Conservation (phyloP, 1,140 invertebrate species). For the Xylocopa sonorina region DNA sequence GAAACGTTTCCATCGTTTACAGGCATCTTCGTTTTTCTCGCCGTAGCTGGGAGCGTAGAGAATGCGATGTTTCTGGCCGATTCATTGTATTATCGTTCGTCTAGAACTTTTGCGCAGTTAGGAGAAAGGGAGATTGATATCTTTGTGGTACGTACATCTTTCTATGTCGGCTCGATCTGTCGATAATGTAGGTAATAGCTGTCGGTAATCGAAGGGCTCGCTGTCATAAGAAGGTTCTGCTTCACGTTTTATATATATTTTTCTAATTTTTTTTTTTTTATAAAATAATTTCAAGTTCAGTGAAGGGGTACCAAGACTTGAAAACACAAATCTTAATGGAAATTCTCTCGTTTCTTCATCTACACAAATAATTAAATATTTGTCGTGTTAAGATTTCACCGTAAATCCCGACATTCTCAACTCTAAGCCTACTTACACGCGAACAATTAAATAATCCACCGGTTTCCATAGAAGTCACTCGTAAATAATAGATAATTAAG, state of each 20-base stretch:
- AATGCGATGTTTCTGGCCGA: conserved; percentile 11
- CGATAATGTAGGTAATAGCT: not conserved
- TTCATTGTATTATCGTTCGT: not conserved
- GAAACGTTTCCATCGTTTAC: conserved; percentile 13
- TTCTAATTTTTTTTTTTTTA: too few relatives aligned
- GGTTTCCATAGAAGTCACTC: not conserved
- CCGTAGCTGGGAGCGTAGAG: not conserved
- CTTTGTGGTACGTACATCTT: not conserved
- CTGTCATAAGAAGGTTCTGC: not conserved
- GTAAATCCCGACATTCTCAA: not conserved
- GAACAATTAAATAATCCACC: not conserved
- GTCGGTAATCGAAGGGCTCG: not conserved
- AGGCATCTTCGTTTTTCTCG: not conserved
- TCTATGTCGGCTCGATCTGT: not conserved
- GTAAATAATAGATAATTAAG: not conserved
- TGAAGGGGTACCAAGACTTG: too few relatives aligned
- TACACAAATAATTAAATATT: too few relatives aligned
- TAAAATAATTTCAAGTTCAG: too few relatives aligned
- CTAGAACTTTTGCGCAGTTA: not conserved
- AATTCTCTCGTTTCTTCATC: too few relatives aligned
- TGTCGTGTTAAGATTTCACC: not conserved
- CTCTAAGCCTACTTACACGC: not conserved
- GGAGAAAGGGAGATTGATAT: not conserved
- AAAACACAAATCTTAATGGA: too few relatives aligned
- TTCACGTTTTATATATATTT: too few relatives aligned